Conservation (phyloP, 2,888 invertebrate genomes). For the Exephanes ischioxanthus region DNA sequence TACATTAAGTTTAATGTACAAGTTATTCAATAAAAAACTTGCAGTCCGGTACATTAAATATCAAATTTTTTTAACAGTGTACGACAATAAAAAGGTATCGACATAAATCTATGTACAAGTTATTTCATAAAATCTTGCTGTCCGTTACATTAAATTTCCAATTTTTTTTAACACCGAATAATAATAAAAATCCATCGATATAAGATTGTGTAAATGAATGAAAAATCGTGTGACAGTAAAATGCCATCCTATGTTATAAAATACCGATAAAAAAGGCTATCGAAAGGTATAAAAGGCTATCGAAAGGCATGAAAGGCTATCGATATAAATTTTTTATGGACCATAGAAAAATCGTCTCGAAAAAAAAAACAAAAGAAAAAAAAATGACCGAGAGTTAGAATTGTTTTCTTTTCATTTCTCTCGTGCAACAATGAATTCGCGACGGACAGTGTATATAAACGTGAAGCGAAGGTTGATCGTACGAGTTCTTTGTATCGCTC, state of each 20-base stretch:
- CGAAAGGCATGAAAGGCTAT: not conserved
- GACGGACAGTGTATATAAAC: not conserved
- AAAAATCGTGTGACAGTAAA: not conserved
- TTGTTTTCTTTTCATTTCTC: not conserved
- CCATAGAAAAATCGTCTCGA: not conserved
- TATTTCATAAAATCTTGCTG: no score
- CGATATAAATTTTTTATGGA: not conserved
- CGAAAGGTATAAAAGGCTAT: no score
- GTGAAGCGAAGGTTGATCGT: constrained; percentile 7
- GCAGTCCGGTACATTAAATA: no score
- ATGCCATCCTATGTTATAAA: not conserved
- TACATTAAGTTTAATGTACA: no score
- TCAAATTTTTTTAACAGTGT: no score
- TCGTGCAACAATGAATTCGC: not conserved
- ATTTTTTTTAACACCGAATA: no score
- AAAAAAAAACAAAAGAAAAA: not conserved
- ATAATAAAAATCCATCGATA: no score
- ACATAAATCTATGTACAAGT: not conserved
- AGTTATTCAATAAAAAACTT: no score
- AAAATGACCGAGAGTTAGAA: not conserved
- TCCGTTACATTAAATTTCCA: no score
- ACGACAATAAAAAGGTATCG: no score
- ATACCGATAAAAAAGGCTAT: no score
- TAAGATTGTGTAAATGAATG: not conserved
- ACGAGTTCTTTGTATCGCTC: constrained; percentile 19